Base-by-base conservation (phyloP, 2,888 invertebrate genomes). In the Copidosoma aretas region DNA sequence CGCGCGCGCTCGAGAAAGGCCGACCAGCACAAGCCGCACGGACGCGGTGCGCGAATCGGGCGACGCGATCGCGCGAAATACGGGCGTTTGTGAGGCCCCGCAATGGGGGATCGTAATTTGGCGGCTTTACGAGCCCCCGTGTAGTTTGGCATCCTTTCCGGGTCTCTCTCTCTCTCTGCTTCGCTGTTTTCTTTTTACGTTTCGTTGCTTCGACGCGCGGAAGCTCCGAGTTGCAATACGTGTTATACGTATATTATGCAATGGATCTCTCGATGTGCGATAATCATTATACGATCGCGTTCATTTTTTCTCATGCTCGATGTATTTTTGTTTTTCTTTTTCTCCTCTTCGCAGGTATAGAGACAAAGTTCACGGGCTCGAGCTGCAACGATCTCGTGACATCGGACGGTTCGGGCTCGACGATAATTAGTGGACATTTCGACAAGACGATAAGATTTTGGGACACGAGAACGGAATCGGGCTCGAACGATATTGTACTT, bases 391-490 rank as follows among this genome's bases (percentile, higher is more conserved):
- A 98, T 86, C 87, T 98, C 72, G 97, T 97, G 75, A 95, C 94
- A 74, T 91, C 92, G 68, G 94, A 95, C 81, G 91, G 93, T 71
- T 89, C 91, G 15, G 94, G 94, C 52, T 91, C 94, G 21, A 93
- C 93, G 64, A 93, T 98, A 77, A 95, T 98, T 78, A 97, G 97
- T 79, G 98, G 98, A 25, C 99, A 99, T 86, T 98, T 94, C 84
- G 99, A 99, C 86, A 97, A 97, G 85, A 92, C 92, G 80, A 93
- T 99, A 77, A 89, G 98, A 63, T 95, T 99, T 85, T 99, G 98
- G 98, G 99, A 99, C 85, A 92, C 93, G 72, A 89, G 98, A 77
- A 90, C 92, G 19, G 95, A 97, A 78, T 90, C 91, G 78, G 91
- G 91, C 75, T 90, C 91, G 71, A 94, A 94, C 81, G 94, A 96